Base-by-base conservation (phyloP, 2,113 vertebrate species). In the Laticauda laticaudata region DNA sequence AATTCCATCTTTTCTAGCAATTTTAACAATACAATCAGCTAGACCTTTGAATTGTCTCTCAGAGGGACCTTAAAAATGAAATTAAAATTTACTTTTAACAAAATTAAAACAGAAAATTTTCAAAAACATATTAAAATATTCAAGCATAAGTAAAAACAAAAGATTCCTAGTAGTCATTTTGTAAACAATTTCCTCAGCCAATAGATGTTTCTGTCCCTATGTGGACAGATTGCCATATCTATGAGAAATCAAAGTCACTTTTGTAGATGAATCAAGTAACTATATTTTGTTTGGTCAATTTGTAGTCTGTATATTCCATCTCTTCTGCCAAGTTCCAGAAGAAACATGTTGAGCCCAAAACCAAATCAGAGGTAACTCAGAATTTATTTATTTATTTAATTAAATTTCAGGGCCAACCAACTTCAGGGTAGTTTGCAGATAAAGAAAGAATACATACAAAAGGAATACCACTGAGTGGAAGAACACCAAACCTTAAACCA, bases 41-140 rank as follows among this genome's bases (percentile, higher is more conserved):
- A 97, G 95, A 10, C 96, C 96, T 85, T 93, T 94, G 93, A 97
- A 97, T 20, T 97, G 96, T 53, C 14, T 69, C 53, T 97, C 93
- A 87, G 95, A 88, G 89, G 94, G 93, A 94, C 95, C 96, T 97
- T 89, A 91, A 81, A 94, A 1, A 90, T 92, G 57, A 92, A 0
- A 90, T 12, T 26, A n/a, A 51, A 51, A 51, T 51, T 51, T 51
- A 51, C 9, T 9, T 51, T 51, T 51, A 51, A 51, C 48, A 51
- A 51, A 51, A 51, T 51, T 51, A 51, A 3, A 15, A 88, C 64
- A 43, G 1, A 6, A 92, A 81, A 21, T 56, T 75, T 54, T 81
- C 34, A 81, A 81, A 81, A 81, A 43, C 18, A 23, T 43, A 18
- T 81, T 81, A 81, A 81, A 81, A 81, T 81, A 81, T 21, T 81